Evolutionary conservation across 2,113 vertebrate genomes (phyloP), one percentile per base, ranked within the genome.

Genomic region (Pimephales promelas): DNA sequence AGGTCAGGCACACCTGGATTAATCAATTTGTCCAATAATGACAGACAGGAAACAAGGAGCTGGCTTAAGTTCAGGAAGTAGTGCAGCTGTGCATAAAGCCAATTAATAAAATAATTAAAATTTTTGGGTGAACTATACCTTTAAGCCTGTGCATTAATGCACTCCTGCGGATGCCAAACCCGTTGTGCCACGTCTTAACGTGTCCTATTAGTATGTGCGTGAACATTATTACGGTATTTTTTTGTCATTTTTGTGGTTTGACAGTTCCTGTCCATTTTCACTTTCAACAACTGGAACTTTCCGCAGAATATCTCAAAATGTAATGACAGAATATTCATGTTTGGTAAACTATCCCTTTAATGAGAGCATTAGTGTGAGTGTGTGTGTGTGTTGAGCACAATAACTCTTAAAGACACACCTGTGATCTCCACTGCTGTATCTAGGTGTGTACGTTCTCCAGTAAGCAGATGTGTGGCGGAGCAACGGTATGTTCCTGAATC

Each of bases 401-500:
- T 26, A 57, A 81, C 11, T 28, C 18, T 18, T 49, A 75, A 92
- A 94, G 92, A 85, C 94, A 95, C 94, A 98, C 97, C 96, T 94
- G 93, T 96, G 90, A 99, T 95, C 76, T 86, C 90, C 91, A 99
- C 92, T 89, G 94, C 94, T 92, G 93, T 94, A 89, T 95, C 95
- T 91, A 93, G 95, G 88, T 95, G 94, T 71, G 90, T 88, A 83
- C 95, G 92, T 93, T 96, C 94, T 86, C 95, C 94, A 2, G 96
- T 97, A 89, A 95, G 82, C 83, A 94, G 86, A 87, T 97, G 96
- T 87, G 84, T 94, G 88, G 94, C 94, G 83, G 93, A 92, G 94
- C 98, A 99, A 88, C 93, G 92, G 89, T 99, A 99, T 73, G 83
- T 93, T 89, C 97, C 96, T 0, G 97, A 96, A 79, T 97, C 92